Evolutionary conservation across 2,888 invertebrate species (phyloP).

Genomic region (Nysson spinosus): DNA sequence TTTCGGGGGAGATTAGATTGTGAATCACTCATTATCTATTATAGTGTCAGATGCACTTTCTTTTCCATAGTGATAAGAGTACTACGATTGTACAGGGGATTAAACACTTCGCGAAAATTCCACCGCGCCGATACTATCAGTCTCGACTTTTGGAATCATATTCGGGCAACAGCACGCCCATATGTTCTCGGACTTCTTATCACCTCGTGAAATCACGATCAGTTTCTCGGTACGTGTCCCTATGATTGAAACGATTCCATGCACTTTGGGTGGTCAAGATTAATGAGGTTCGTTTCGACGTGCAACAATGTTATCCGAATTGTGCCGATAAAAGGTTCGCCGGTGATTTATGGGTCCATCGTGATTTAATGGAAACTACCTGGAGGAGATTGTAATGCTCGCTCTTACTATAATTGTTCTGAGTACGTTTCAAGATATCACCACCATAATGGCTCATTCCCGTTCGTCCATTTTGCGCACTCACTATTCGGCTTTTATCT

Average conservation of each 20-base stretch:
- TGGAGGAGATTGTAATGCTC: slow-evolving; percentile 14
- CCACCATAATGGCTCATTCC: neutral
- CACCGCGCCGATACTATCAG: neutral
- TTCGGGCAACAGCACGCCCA: too few species aligned
- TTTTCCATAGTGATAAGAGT: too few species aligned
- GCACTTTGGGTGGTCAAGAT: slow-evolving; percentile 34
- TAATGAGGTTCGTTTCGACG: slow-evolving; percentile 37
- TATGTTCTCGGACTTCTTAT: neutral
- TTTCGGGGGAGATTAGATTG: too few species aligned
- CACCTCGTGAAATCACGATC: slow-evolving; percentile 31
- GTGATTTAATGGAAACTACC: slow-evolving; percentile 42
- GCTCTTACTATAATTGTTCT: slow-evolving; percentile 25
- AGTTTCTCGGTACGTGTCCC: slow-evolving; percentile 33
- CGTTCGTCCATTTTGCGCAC: slow-evolving; percentile 12
- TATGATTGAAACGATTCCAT: slow-evolving; percentile 39
- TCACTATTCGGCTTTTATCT: neutral
- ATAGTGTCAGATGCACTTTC: too few species aligned
- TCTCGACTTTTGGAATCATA: neutral
- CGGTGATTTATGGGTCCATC: slow-evolving; percentile 41
- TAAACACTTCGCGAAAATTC: neutral
- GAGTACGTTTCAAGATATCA: slow-evolving; percentile 40
- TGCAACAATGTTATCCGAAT: slow-evolving; percentile 44
- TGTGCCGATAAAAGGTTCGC: slow-evolving; percentile 49
- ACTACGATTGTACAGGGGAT: too few species aligned
- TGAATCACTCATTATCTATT: too few species aligned